Base-by-base conservation (phyloP, 2,113 vertebrate genomes). In the Delphinapterus leucas region DNA sequence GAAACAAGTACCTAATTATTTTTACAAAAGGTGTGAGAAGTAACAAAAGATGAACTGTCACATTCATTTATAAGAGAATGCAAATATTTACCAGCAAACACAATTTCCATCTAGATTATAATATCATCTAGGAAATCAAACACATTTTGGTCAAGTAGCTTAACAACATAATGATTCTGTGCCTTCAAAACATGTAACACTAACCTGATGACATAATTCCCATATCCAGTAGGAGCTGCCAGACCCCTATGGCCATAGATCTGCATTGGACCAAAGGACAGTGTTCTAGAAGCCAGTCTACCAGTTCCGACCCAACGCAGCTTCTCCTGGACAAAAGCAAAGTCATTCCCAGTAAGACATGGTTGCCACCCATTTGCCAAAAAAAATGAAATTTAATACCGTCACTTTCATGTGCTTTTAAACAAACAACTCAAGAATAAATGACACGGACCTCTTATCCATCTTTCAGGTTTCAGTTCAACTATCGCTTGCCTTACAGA, bases 201-300 rank as follows among this genome's bases (percentile, higher is more conserved):
- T 98, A 97, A 99, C 99, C 99, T 98, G 99, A 99, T 96, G 99
- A 98, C 95, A 99, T 99, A 97, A 99, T 99, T 88, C 99, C 99
- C 98, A 99, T 99, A 96, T 99, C 99, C 99, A 99, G 98, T 53
- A 99, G 99, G 74, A 99, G 99, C 98, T 99, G 99, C 99, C 99
- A 99, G 96, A 99, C 99, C 8, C 99, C 99, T 60, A 82, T 98
- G 60, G 99, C 99, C 90, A 99, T 99, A 82, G 99, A 99, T 98
- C 99, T 98, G 98, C 99, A 99, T 92, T 99, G 99, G 87, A 99
- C 99, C 68, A 99, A 99, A 93, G 99, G 98, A 77, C 99, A 99
- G 98, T 99, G 99, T 94, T 99, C 99, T 95, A 99, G 98, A 93
- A 99, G 99, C 99, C 99, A 99, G 98, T 99, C 99, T 23, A 99